Evolutionary conservation across 2,113 vertebrate species (phyloP).

Genomic region (Phodopus roborovskii): DNA sequence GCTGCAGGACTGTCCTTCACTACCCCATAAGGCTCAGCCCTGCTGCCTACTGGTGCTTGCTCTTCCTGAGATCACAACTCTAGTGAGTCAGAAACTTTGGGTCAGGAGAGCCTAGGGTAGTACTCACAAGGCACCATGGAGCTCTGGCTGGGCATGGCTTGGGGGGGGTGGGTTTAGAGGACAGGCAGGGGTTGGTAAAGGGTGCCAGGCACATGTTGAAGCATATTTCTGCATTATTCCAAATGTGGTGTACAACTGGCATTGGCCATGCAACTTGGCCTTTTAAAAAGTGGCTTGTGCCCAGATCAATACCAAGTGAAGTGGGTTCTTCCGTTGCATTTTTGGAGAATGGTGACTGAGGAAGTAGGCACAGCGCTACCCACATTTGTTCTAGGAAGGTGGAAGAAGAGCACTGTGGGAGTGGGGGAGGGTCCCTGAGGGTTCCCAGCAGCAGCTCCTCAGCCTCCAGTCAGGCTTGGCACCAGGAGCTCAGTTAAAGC

Average conservation of each 20-base stretch:
- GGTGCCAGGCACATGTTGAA: fast-evolving
- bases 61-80: neutral
- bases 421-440: neutral
- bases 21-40: neutral
- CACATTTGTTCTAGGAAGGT: fast-evolving
- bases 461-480: fast-evolving
- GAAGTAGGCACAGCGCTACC: neutral
- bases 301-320: neutral
- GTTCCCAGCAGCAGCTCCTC: fast-evolving
- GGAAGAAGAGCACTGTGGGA: fast-evolving
- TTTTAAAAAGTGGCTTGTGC: neutral
- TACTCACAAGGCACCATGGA: neutral
- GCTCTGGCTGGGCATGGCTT: fast-evolving
- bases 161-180: too few species aligned
- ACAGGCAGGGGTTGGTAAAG: fast-evolving
- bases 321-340: neutral
- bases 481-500: fast-evolving
- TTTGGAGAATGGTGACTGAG: neutral
- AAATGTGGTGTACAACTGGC: fast-evolving
- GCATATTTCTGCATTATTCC: fast-evolving
- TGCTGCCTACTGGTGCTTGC: too few species aligned
- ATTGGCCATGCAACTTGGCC: fast-evolving
- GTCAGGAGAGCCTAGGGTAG: fast-evolving
- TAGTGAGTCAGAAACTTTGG: neutral
- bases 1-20: neutral